phyloP scores from a whole-genome alignment of 2,113 vertebrate genomes.

The Clarias magur region DNA sequence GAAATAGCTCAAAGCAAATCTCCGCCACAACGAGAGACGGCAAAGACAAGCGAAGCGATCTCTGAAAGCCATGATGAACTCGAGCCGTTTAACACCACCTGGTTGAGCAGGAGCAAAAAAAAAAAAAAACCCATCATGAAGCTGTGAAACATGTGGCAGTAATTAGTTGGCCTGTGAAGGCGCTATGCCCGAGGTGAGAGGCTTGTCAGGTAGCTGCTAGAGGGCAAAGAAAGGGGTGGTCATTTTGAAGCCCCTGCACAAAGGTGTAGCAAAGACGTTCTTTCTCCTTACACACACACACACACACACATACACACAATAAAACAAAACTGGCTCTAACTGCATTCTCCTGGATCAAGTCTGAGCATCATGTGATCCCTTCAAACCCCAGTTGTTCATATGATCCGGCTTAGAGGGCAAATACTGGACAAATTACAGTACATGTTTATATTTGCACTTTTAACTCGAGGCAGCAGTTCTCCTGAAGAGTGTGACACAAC shows the following conservation, averaged over 20 bases:
- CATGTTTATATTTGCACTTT: not conserved
- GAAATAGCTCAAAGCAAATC: conserved; percentile 1
- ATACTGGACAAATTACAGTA: conserved; percentile 35
- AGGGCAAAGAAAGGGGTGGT: not conserved
- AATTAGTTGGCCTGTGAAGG: conserved; percentile 19
- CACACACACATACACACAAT: too few species aligned
- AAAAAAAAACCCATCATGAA: not conserved
- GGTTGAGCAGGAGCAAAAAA: not conserved
- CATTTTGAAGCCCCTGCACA: conserved; percentile 4
- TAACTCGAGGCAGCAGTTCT: not conserved
- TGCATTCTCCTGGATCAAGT: conserved; percentile 58
- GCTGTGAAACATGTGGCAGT: not conserved
- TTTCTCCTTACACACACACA: not conserved
- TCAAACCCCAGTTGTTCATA: conserved; percentile 31
- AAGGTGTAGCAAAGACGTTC: not conserved
- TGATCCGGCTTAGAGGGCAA: conserved; percentile 55
- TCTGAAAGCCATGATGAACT: conserved; percentile 4
- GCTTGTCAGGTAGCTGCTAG: not conserved
- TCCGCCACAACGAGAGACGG: not conserved
- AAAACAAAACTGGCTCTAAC: conserved; percentile 60
- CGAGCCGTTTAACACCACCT: not conserved
- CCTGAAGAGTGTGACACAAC: not conserved
- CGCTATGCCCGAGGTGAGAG: not conserved
- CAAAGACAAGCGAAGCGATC: not conserved
- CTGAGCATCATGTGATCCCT: conserved; percentile 57